phyloP scores from a whole-genome alignment of 2,797 vertebrate genomes.

The Sebastes cheni region DNA sequence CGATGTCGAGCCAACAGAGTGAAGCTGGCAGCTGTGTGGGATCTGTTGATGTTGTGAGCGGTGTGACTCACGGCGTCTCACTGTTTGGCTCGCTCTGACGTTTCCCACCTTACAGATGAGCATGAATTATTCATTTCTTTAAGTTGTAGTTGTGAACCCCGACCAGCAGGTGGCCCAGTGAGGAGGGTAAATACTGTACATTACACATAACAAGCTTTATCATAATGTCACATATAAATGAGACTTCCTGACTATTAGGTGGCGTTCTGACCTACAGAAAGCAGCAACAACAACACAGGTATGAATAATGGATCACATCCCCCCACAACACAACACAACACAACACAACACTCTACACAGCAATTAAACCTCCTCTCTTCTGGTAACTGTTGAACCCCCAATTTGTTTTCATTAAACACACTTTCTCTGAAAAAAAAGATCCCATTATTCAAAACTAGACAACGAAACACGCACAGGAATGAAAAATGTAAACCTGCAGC shows the following conservation, averaged over 20 bases:
- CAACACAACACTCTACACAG: background rate
- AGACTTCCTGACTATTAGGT: background rate
- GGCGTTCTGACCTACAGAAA: background rate
- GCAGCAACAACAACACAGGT: background rate
- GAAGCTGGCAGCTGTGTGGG: conserved; percentile 17
- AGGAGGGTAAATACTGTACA: background rate
- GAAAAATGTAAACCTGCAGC: background rate
- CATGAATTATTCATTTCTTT: conserved; percentile 55
- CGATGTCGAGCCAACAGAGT: background rate
- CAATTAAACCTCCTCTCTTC: background rate
- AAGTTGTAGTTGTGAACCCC: conserved; percentile 36
- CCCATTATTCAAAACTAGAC: background rate
- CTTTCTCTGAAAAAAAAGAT: background rate
- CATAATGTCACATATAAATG: background rate
- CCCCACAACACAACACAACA: background rate
- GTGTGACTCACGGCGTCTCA: conserved; percentile 29
- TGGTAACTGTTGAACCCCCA: background rate
- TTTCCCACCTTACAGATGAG: conserved; percentile 45
- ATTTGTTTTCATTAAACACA: conserved; percentile 19
- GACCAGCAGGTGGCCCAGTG: conserved; percentile 68
- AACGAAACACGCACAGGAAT: background rate
- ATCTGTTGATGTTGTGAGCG: conserved; percentile 18
- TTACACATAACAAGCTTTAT: background rate
- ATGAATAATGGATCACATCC: conserved; percentile 17
- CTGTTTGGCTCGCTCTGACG: conserved; percentile 48